A percentile compares a stretch with the other conserved stretches of the same genome.
These are phyloP conservation scores for Thamnophis elegans DNA, from an alignment of 2,797 vertebrate species.

Conservation along the genomic window DNA sequence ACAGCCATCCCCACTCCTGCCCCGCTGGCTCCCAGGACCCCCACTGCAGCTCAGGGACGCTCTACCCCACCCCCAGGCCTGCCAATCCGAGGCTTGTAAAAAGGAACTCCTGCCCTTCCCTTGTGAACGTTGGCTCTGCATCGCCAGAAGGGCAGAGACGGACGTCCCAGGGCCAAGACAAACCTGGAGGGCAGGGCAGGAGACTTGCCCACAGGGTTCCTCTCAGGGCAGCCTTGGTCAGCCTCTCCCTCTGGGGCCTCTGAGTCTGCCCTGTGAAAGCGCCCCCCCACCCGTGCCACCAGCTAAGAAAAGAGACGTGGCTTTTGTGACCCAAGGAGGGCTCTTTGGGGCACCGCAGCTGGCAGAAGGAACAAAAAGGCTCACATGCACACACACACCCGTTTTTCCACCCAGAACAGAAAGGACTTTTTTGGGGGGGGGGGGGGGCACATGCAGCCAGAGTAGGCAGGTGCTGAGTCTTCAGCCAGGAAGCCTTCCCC, in stretches of 20 bases:
- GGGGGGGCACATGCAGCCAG: neutral
- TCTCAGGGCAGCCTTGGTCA: neutral
- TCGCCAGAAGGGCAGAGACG: neutral
- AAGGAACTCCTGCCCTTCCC: neutral
- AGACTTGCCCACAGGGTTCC: neutral
- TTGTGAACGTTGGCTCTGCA: neutral
- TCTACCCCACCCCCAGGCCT: neutral
- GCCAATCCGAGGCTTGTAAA: neutral
- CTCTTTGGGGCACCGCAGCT: neutral
- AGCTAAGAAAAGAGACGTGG: neutral
- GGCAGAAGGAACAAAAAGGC: neutral
- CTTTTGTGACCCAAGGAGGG: neutral
- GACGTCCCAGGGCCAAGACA: neutral
- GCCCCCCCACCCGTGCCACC: neutral
- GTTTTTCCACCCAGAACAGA: neutral
- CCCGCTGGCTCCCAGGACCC: neutral
- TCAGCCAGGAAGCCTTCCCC: neutral
- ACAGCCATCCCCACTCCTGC: neutral
- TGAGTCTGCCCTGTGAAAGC: neutral
- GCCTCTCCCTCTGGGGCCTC: neutral
- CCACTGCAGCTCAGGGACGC: neutral
- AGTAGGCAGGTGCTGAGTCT: neutral
- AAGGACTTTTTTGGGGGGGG: neutral
- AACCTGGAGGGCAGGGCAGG: neutral
- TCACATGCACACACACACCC: fast-evolving